Conservation (phyloP, 2,888 invertebrate genomes). For the Lapara coniferarum region DNA sequence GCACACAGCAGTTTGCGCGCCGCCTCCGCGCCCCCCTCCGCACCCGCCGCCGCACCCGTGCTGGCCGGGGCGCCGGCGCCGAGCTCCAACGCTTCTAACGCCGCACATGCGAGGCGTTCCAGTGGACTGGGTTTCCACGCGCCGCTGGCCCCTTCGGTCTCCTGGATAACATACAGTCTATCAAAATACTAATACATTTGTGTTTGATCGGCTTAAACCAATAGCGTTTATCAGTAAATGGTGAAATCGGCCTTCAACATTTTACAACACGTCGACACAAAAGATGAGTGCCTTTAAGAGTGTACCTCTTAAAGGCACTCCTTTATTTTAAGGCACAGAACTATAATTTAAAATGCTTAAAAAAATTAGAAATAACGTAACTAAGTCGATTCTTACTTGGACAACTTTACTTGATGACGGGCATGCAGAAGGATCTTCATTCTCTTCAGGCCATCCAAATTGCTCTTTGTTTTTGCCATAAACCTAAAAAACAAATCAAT, state of each 20-base stretch:
- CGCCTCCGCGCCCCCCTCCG: conserved; percentile 65
- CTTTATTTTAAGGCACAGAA: no score
- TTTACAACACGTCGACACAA: no score
- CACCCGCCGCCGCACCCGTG: conserved; percentile 51
- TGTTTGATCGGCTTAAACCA: no score
- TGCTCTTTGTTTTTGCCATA: conserved; percentile 98
- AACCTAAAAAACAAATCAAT: conserved; percentile 61
- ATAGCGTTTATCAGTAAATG: no score
- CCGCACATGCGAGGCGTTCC: conserved; percentile 75
- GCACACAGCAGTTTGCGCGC: conserved; percentile 72
- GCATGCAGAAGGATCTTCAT: conserved; percentile 87
- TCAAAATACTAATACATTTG: no score
- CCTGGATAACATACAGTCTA: no score
- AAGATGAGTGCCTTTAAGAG: no score
- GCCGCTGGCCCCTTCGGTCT: conserved; percentile 59
- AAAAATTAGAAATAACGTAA: no score
- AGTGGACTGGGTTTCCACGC: conserved; percentile 71
- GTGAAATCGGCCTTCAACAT: no score
- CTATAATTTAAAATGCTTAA: no score
- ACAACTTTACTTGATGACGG: conserved; percentile 74
- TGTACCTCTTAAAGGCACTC: no score
- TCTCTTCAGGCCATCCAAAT: conserved; percentile 98
- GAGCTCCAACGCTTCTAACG: conserved; percentile 73
- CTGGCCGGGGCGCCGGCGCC: conserved; percentile 59
- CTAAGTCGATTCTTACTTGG: no score